A percentile compares a stretch with the other conserved stretches of the same genome.
Conservation (phyloP, 2,888 invertebrate species). For the Amiota minor region DNA sequence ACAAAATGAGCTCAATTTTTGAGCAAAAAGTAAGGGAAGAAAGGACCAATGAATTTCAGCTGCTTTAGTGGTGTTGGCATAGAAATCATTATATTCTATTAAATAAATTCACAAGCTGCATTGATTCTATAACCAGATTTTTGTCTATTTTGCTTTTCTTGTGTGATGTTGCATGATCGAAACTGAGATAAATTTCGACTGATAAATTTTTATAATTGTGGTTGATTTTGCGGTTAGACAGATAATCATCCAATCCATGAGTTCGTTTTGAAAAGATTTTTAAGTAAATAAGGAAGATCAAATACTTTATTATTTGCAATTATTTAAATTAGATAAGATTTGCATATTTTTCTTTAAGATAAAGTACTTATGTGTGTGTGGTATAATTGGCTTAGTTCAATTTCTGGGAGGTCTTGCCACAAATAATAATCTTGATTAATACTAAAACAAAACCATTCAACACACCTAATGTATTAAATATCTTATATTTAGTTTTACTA, state of each 20-base stretch:
- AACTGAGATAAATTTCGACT: conserved; percentile 14
- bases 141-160: conserved; percentile 34
- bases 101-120: conserved; percentile 23
- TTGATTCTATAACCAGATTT: neutral
- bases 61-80: conserved; percentile 28
- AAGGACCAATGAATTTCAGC: conserved; percentile 36
- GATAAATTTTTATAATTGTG: conserved; percentile 41
- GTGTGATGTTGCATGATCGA: conserved; percentile 26
- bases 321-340: neutral
- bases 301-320: neutral
- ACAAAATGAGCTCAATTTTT: neutral
- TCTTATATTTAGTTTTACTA: too few species aligned
- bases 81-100: neutral
- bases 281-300: too few species aligned
- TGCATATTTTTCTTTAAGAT: too few species aligned
- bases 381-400: too few species aligned
- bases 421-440: too few species aligned
- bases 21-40: neutral
- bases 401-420: too few species aligned
- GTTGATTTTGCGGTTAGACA: conserved; percentile 41
- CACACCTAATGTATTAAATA: too few species aligned
- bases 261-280: neutral
- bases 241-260: neutral
- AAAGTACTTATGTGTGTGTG: too few species aligned
- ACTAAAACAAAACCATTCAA: too few species aligned